Base-by-base conservation (phyloP, 2,888 invertebrate genomes). In the Lordiphosa fenestrarum region DNA sequence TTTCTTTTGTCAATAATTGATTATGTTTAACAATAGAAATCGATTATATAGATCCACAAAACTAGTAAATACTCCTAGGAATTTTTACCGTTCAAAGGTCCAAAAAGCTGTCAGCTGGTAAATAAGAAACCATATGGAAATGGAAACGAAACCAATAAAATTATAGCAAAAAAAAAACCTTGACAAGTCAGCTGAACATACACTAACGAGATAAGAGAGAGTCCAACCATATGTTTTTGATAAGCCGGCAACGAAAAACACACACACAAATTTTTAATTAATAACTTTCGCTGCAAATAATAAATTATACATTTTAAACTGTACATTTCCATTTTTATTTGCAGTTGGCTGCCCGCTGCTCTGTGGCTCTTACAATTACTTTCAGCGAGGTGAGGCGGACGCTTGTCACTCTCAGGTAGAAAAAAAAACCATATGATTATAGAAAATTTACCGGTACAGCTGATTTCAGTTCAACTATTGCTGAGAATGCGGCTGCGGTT, bases 361-460 rank as follows among this genome's bases (percentile, higher is more conserved):
- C n/a, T 40, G 6, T 13, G 2, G 2, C 21, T 6, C 6, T 30
- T 30, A 9, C 25, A 30, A 3, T 30, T 30, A 30, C 13, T 25
- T 30, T 42, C 42, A 13, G 25, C 23, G 42, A 42, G 42, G 4
- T 19, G 13, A 25, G 25, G 25, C 25, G 25, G 7, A 25, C 38
- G 50, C 42, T 25, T 25, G 25, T 25, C 25, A 6, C 25, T 63
- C 69, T 63, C 69, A 83, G 69, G 69, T 76, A 69, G 55, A 49
- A 46, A 19, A 12, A 12, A 19, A 37, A 38, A 59, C 65, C 78
- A 78, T 78, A 82, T 80, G 80, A 84, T 78, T 69, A 74, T 77
- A 69, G 56, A 51, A 48, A 71, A 63, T 64, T 57, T 73, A 76
- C 81, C 81, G 85, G 81, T 81, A 85, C 81, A 85, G 85, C 85